phyloP scores from a whole-genome alignment of 2,113 vertebrate genomes.

The Heterocephalus glaber region DNA sequence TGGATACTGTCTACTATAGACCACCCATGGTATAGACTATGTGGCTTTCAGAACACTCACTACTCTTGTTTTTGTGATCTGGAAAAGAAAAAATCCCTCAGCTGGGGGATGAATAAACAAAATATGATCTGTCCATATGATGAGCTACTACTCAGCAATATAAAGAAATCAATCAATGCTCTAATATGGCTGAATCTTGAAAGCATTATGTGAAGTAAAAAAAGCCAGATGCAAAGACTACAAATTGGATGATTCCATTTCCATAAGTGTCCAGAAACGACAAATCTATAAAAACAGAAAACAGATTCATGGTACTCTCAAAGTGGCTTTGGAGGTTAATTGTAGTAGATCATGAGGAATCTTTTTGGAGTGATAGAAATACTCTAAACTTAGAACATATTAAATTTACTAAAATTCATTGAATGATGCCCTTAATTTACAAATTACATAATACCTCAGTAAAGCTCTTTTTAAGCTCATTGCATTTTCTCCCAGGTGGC shows the following conservation, averaged over 20 bases:
- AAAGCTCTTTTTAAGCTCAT: not conserved
- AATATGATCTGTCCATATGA: not conserved
- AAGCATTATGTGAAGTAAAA: not conserved
- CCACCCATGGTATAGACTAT: constrained; percentile 27
- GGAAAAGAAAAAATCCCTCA: not conserved
- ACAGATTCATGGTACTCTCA: not conserved
- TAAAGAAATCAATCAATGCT: not conserved
- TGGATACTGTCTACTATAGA: not conserved
- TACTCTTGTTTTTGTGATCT: not conserved
- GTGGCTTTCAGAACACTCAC: not conserved
- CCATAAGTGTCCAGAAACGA: not conserved
- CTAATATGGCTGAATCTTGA: not conserved
- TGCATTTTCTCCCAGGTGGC: not conserved
- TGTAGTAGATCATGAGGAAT: not conserved
- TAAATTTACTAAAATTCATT: not conserved
- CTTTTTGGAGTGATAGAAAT: not conserved
- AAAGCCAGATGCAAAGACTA: not conserved
- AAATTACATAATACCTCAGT: not conserved
- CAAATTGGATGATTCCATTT: not conserved
- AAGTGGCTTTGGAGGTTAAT: not conserved
- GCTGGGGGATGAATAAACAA: not conserved
- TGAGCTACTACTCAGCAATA: not conserved
- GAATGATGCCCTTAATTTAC: not conserved
- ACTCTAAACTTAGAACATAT: not conserved
- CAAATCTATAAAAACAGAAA: not conserved